Percentiles rank a stretch among this genome's conserved stretches.
phyloP scores from a whole-genome alignment of 2,797 vertebrate genomes.

The Taeniopygia guttata region DNA sequence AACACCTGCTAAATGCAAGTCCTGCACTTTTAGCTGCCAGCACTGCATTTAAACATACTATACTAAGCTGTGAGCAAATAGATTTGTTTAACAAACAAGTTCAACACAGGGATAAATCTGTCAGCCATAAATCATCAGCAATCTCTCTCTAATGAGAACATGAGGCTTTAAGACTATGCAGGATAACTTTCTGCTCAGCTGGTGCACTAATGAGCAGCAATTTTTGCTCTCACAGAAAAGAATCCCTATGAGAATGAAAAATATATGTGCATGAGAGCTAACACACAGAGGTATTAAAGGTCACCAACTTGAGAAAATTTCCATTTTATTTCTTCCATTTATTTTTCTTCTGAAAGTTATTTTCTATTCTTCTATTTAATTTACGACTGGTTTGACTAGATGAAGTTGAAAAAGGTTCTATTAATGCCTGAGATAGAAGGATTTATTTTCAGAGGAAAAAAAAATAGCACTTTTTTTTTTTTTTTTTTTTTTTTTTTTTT shows the following conservation, averaged over 20 bases:
- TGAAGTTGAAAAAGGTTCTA: neutral
- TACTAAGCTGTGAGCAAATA: neutral
- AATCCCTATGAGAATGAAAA: neutral
- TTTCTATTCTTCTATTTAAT: neutral
- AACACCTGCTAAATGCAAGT: neutral
- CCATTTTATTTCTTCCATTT: neutral
- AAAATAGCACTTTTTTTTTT: rapidly evolving
- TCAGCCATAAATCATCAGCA: neutral
- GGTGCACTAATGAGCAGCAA: neutral
- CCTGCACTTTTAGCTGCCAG: neutral
- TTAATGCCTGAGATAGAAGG: neutral
- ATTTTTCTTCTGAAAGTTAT: neutral
- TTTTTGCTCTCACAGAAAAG: neutral
- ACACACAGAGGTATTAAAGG: neutral
- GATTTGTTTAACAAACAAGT: neutral
- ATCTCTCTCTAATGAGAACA: neutral
- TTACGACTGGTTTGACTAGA: neutral
- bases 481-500: neutral
- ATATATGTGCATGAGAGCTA: neutral
- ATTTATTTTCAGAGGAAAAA: neutral
- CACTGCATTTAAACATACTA: neutral
- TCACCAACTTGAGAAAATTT: neutral
- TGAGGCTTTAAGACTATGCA: neutral
- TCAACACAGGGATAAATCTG: neutral
- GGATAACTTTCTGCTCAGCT: neutral